Evolutionary conservation across 92 coral and sea anemone species (phyloP).

Genomic region (Porites lobata): DNA sequence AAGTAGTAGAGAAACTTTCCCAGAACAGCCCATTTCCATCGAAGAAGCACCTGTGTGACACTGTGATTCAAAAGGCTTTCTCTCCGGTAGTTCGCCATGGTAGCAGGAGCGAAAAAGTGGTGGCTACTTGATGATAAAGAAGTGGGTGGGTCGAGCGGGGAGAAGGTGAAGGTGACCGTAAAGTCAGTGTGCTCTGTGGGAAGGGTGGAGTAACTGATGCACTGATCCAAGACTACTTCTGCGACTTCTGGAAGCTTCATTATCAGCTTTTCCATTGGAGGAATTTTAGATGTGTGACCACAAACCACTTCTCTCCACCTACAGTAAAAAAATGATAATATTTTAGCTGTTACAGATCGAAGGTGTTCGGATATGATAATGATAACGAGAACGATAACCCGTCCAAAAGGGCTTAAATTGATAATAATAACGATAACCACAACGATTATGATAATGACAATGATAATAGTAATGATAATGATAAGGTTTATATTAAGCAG

Average conservation of each 20-base stretch:
- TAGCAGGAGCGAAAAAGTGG: constrained; percentile 62
- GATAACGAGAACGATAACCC: too few relatives aligned
- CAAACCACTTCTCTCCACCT: constrained; percentile 81
- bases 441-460: too few relatives aligned
- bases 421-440: too few relatives aligned
- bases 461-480: too few relatives aligned
- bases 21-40: constrained; percentile 80
- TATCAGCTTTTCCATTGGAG: constrained; percentile 77
- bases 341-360: neutral
- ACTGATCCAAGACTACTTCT: constrained; percentile 80
- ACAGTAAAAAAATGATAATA: neutral
- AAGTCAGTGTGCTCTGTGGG: constrained; percentile 71
- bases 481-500: too few relatives aligned
- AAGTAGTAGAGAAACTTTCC: constrained; percentile 76
- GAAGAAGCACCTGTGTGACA: constrained; percentile 75
- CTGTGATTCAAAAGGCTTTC: constrained; percentile 85
- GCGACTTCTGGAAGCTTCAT: constrained; percentile 79
- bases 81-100: constrained; percentile 77
- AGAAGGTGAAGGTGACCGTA: constrained; percentile 78
- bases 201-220: constrained; percentile 65
- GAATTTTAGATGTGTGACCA: constrained; percentile 2
- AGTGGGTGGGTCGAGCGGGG: constrained; percentile 79
- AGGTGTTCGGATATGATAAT: too few relatives aligned
- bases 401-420: too few relatives aligned
- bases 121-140: neutral